Percentiles rank a stretch among this genome's conserved stretches.
These are phyloP conservation scores for Galeruca laticollis DNA, from an alignment of 2,888 invertebrate genomes.

Conservation along the genomic window DNA sequence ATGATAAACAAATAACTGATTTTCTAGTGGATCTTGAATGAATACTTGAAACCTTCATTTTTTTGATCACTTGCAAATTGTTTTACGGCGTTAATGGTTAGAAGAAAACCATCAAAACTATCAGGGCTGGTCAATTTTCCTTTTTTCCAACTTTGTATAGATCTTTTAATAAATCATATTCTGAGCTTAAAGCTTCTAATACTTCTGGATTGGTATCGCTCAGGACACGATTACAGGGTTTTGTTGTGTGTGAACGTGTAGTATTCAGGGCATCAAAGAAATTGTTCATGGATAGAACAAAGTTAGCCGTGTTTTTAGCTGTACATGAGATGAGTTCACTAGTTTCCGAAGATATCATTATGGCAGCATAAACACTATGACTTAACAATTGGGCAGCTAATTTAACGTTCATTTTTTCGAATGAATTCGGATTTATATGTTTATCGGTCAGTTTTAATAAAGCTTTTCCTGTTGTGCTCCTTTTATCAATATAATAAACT, in stretches of 20 bases:
- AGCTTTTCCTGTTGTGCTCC: not conserved
- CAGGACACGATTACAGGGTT: constrained; percentile 11
- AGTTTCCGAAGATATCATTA: constrained; percentile 10
- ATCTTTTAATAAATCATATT: too few species aligned
- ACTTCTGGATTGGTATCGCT: constrained; percentile 17
- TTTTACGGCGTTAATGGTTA: constrained; percentile 19
- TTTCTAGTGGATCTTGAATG: constrained; percentile 26
- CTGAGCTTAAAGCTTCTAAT: constrained; percentile 9
- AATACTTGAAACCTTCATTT: not conserved
- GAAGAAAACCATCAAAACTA: constrained; percentile 21
- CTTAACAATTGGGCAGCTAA: constrained; percentile 23
- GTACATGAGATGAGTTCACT: constrained; percentile 16
- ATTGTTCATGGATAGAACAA: constrained; percentile 16
- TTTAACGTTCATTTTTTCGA: constrained; percentile 22
- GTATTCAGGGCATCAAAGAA: constrained; percentile 23
- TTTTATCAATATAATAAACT: not conserved
- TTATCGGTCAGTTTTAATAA: constrained; percentile 16
- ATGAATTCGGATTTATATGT: constrained; percentile 12
- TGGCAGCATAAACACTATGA: constrained; percentile 16
- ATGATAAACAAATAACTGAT: constrained; percentile 20
- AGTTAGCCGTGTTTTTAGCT: constrained; percentile 10
- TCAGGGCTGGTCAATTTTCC: too few species aligned
- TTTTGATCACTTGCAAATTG: constrained; percentile 12
- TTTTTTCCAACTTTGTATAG: too few species aligned
- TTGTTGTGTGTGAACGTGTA: not conserved